Evolutionary conservation across 1,140 invertebrate genomes (phyloP).

Genomic region (Coelopa frigida): DNA sequence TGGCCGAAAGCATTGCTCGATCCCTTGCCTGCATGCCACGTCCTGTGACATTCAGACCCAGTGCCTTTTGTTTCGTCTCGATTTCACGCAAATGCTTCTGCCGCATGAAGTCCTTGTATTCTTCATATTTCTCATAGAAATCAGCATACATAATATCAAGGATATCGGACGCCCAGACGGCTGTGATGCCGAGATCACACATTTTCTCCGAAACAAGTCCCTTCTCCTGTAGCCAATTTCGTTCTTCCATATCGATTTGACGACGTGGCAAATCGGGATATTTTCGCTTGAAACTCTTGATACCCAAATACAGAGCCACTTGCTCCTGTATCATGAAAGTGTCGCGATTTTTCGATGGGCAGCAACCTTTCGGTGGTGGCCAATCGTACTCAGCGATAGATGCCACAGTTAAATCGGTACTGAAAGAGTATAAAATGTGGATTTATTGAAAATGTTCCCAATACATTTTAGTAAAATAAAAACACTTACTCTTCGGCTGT

Average conservation of each 20-base stretch:
- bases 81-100: slow-evolving; percentile 56
- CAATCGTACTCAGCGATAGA: slow-evolving; percentile 92
- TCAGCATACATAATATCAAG: slow-evolving; percentile 91
- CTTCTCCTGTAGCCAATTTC: slow-evolving; percentile 77
- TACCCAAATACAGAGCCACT: slow-evolving; percentile 82
- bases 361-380: slow-evolving; percentile 60
- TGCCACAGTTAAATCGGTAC: slow-evolving; percentile 68
- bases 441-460: not conserved
- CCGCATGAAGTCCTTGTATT: slow-evolving; percentile 76
- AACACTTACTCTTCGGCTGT: slow-evolving; percentile 53
- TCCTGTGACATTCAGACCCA: slow-evolving; percentile 48
- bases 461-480: slow-evolving; percentile 7
- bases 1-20: slow-evolving; percentile 78
- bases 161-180: slow-evolving; percentile 83
- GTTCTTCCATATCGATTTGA: slow-evolving; percentile 80
- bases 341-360: slow-evolving; percentile 56
- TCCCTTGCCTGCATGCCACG: slow-evolving; percentile 68
- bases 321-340: slow-evolving; percentile 79
- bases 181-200: slow-evolving; percentile 88
- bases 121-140: slow-evolving; percentile 92
- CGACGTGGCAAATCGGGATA: slow-evolving; percentile 84
- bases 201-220: slow-evolving; percentile 83
- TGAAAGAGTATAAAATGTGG: slow-evolving; percentile 9
- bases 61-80: slow-evolving; percentile 45
- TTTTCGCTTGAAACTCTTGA: slow-evolving; percentile 92